Base-by-base conservation (phyloP, 1,140 invertebrate species). In the Vanessa tameamea region DNA sequence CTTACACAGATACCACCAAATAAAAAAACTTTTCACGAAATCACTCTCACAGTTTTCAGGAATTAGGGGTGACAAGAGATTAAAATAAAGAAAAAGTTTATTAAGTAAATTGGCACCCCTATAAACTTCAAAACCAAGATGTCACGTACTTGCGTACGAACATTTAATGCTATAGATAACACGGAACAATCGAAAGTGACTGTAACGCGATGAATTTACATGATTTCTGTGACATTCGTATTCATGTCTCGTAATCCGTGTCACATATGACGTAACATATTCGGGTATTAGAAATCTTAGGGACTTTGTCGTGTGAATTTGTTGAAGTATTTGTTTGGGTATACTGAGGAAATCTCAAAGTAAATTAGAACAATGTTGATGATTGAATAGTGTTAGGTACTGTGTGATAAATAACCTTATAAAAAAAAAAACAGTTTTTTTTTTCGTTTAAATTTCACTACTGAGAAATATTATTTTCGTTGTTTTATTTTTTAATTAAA, bases 161-260 rank as follows among this genome's bases (percentile, higher is more conserved):
- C 53, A 61, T 31, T 15, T 37, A 31, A 23, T 53, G 20, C 6
- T 0, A 23, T 23, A 11, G 8, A 55, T 59, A 59, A 69, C 14
- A 47, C 51, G 51, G 48, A 47, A 69, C 66, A 69, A 69, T 55
- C 66, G 66, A 69, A 69, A 69, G 66, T 53, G 43, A n/a, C 43
- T 48, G 53, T 23, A 61, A 72, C 55, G 71, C 61, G 71, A 66
- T 69, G 12, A 69, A 69, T 69, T 69, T 69, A 72, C 47, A 72
- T 61, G 64, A 43, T 61, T 66, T 68, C n/a, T 23, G 50, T 43
- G 16, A 20, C 47, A 65, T n/a, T 47, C 7, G 37, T 37, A 69
- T 43, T 59, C 66, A 11, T 12, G 13, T 59, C 66, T 20, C 66
- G 66, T 26, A 11, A 50, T 31, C 13, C 12, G 7, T 65, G 64